Base-by-base conservation (phyloP, 35 echinoderm and acorn worm genomes). In the Heliocidaris erythrogramma region DNA sequence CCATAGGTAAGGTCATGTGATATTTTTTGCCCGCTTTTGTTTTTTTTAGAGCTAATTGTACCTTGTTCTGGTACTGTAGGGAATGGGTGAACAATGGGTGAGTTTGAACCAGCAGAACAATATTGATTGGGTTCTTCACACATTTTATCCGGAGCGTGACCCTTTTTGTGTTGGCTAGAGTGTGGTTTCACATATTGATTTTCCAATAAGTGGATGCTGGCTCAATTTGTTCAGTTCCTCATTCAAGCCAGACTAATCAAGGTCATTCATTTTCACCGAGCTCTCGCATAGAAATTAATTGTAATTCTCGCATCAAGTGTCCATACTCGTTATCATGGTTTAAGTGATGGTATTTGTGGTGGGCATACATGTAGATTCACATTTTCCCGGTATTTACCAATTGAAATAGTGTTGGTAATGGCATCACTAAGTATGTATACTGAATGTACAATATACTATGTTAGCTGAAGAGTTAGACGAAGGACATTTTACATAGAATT, bases 121-220 rank as follows among this genome's bases (percentile, higher is more conserved):
- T 89, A 89, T 89, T 13, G 87, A 89, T 89, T 47, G 31, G 47
- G 87, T 89, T 89, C 31, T 48, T 47, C 31, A 89, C 87, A 89
- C 87, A 47, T 89, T 89, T 89, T 30, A 89, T 32, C 6, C 31
- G 1, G 87, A 32, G 31, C 13, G 14, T 89, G 87, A 89, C 87
- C 87, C 85, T 30, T 47, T 78, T 89, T 89, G 87, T 89, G 87
- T 5, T 89, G 87, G 47, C 87, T 89, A 30, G 87, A 89, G 87
- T 89, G 87, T 89, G 87, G 87, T 89, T 89, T 14, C 87, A 31
- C 0, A n/a, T 89, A 89, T 89, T 89, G 87, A 89, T 89, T 89
- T 48, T 32, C 87, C 47, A 32, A 89, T 89, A 89, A 89, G 87
- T 89, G 87, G 87, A 89, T 89, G 87, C 87, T 48, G 47, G 29